phyloP scores from a whole-genome alignment of 2,888 invertebrate genomes.

The Noctua janthina region DNA sequence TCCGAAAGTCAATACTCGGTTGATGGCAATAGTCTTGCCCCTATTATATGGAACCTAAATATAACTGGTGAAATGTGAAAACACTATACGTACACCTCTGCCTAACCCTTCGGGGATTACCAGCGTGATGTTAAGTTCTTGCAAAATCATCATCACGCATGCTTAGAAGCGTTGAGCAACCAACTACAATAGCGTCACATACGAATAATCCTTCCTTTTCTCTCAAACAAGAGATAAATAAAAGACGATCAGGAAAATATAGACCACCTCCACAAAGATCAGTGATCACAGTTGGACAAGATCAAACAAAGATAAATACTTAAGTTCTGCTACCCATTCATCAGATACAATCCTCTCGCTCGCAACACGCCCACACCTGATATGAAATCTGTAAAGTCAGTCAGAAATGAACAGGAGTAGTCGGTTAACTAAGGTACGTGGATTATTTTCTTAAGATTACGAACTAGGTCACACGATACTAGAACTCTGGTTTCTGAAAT shows the following conservation, averaged over 20 bases:
- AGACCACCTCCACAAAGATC: constrained; percentile 1
- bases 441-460: background rate
- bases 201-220: background rate
- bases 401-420: constrained; percentile 37
- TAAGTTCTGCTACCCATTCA: constrained; percentile 6
- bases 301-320: constrained; percentile 29
- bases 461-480: constrained; percentile 16
- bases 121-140: background rate
- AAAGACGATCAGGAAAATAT: background rate
- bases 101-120: background rate
- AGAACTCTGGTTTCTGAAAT: background rate
- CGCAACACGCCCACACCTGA: constrained; percentile 46
- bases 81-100: background rate
- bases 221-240: background rate
- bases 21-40: background rate
- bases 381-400: constrained; percentile 39
- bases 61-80: background rate
- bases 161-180: background rate
- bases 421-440: constrained; percentile 9
- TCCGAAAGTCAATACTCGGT: background rate
- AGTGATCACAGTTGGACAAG: constrained; percentile 32
- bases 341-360: constrained; percentile 41
- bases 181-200: no score
- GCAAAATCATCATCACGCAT: background rate
- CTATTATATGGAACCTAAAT: background rate